Conservation (phyloP, 2,888 invertebrate species). For the Halictus ligatus region DNA sequence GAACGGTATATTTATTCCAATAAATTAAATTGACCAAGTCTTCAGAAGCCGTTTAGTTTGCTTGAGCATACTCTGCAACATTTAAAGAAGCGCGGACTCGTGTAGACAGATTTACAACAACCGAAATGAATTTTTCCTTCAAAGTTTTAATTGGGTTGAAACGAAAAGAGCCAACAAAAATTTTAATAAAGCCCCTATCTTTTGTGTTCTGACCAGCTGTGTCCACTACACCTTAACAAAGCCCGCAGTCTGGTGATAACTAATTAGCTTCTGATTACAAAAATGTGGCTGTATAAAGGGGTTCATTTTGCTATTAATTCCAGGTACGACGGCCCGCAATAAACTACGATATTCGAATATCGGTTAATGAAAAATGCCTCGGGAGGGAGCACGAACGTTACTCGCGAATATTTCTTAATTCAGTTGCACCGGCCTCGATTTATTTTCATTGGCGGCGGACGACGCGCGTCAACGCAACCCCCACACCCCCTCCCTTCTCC, state of each 20-base stretch:
- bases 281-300: not conserved
- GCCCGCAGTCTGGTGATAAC: not conserved
- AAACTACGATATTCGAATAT: conserved; percentile 13
- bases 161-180: not conserved
- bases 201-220: conserved; percentile 1
- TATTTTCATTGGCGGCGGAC: conserved; percentile 66
- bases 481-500: not conserved
- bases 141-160: not conserved
- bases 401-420: conserved; percentile 69
- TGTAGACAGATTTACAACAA: not conserved
- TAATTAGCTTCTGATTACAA: not conserved
- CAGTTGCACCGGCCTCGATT: conserved; percentile 62
- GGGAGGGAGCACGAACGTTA: conserved; percentile 15
- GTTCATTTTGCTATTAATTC: not conserved
- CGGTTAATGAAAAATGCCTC: conserved; percentile 17
- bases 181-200: not conserved
- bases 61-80: not conserved
- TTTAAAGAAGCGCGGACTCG: not conserved
- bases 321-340: not conserved
- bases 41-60: not conserved
- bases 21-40: not conserved
- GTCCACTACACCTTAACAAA: not conserved
- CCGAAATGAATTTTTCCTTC: not conserved
- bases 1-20: not conserved
- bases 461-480: conserved; percentile 52